Percentiles rank a stretch among this genome's conserved stretches.
Evolutionary conservation across 2,113 vertebrate species (phyloP).

Genomic region (Polypterus senegalus): DNA sequence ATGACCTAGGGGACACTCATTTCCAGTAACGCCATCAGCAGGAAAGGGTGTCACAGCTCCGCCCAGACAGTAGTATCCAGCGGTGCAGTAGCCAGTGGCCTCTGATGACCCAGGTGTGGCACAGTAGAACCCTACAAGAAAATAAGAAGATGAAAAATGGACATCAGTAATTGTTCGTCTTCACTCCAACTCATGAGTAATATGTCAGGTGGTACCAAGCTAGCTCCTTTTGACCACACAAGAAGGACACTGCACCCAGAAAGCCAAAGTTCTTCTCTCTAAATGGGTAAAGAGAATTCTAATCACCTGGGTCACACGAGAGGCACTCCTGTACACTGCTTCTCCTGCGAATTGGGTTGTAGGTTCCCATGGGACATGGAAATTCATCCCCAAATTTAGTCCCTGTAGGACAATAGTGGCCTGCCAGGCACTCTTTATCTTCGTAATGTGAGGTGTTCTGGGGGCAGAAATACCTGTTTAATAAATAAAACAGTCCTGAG

Average conservation of each 20-base stretch:
- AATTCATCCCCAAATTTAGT: constrained; percentile 59
- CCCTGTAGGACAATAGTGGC: constrained; percentile 67
- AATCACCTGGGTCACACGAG: constrained; percentile 70
- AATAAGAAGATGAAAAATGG: not conserved
- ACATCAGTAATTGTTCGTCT: not conserved
- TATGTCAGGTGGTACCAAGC: too few relatives aligned
- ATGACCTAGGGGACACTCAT: constrained; percentile 52
- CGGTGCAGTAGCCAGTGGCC: constrained; percentile 47
- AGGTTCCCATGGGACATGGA: constrained; percentile 67
- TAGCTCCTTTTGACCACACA: too few relatives aligned
- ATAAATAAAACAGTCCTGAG: constrained; percentile 17
- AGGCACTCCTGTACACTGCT: constrained; percentile 46
- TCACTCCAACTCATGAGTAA: not conserved
- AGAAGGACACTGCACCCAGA: too few relatives aligned
- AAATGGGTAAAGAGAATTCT: accelerated
- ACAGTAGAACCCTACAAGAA: constrained; percentile 56
- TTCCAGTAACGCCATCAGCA: constrained; percentile 44
- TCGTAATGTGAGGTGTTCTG: constrained; percentile 41
- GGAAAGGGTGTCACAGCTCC: constrained; percentile 45
- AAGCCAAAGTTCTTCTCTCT: too few relatives aligned
- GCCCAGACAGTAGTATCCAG: constrained; percentile 56
- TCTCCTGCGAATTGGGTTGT: constrained; percentile 51
- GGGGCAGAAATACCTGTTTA: constrained; percentile 69
- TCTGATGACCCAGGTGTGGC: constrained; percentile 34
- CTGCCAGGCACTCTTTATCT: constrained; percentile 52